Conservation (phyloP, 2,113 vertebrate genomes). For the Anguilla japonica region DNA sequence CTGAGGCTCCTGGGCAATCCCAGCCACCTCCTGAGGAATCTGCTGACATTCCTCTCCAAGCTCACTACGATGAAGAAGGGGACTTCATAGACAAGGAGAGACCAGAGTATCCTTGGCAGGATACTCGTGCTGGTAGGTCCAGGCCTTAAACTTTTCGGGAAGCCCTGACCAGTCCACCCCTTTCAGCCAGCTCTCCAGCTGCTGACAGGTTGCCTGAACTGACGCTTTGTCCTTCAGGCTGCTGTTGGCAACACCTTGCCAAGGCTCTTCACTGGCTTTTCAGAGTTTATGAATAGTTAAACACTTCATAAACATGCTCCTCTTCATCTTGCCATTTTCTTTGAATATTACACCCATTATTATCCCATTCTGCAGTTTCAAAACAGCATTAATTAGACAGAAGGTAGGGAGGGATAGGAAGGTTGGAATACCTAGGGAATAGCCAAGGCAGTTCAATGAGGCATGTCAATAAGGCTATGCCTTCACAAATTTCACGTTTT, state of each 20-base stretch:
- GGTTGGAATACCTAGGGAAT: too few relatives aligned
- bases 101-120: slow-evolving; percentile 6
- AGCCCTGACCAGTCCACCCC: background rate
- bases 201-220: background rate
- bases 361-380: too few relatives aligned
- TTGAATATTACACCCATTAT: too few relatives aligned
- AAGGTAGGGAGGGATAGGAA: too few relatives aligned
- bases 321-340: too few relatives aligned
- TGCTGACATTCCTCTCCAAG: slow-evolving; percentile 8
- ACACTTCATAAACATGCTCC: too few relatives aligned
- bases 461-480: too few relatives aligned
- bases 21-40: background rate
- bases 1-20: background rate
- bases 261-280: background rate
- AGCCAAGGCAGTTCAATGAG: too few relatives aligned
- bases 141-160: background rate
- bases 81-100: background rate
- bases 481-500: too few relatives aligned
- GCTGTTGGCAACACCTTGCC: background rate
- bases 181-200: background rate
- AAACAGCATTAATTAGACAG: too few relatives aligned
- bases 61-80: background rate
- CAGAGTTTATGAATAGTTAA: background rate
- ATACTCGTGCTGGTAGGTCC: slow-evolving; percentile 4
- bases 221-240: slow-evolving; percentile 15